Conservation (phyloP, 1,140 invertebrate species). For the Limonius californicus region DNA sequence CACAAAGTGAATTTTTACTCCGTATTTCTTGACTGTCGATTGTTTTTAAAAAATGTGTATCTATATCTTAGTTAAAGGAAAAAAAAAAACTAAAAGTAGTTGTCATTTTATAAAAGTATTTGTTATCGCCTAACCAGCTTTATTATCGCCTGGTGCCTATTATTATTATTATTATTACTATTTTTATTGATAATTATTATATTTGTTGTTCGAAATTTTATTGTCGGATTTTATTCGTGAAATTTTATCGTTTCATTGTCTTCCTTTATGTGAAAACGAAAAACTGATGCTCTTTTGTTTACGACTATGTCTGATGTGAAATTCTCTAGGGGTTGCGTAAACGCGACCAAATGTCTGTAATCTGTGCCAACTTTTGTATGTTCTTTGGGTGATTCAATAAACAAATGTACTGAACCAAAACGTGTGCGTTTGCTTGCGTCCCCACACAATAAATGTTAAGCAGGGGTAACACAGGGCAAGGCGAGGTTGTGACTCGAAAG, state of each 20-base stretch:
- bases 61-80: no score
- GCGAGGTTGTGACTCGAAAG: no score
- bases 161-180: conserved; percentile 2
- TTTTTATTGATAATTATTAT: conserved; percentile 2
- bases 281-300: no score
- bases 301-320: not conserved
- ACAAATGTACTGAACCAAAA: not conserved
- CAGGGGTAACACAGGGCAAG: no score
- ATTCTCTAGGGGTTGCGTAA: not conserved
- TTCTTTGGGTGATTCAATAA: conserved; percentile 10
- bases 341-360: not conserved
- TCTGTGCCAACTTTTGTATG: conserved; percentile 8
- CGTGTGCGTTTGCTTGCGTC: not conserved
- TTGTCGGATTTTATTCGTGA: not conserved
- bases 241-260: not conserved
- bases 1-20: conserved; percentile 10
- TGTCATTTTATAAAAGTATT: not conserved
- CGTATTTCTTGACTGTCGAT: not conserved
- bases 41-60: no score
- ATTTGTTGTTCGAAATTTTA: conserved; percentile 15
- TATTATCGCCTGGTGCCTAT: not conserved
- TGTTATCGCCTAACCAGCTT: conserved; percentile 8
- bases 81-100: not conserved
- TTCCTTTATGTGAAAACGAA: no score
- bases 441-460: not conserved